Percentiles rank a stretch among this genome's conserved stretches.
Evolutionary conservation across 37 sponge, comb jelly and placozoan genomes (phyloP).

Genomic region (Mnemiopsis leidyi): DNA sequence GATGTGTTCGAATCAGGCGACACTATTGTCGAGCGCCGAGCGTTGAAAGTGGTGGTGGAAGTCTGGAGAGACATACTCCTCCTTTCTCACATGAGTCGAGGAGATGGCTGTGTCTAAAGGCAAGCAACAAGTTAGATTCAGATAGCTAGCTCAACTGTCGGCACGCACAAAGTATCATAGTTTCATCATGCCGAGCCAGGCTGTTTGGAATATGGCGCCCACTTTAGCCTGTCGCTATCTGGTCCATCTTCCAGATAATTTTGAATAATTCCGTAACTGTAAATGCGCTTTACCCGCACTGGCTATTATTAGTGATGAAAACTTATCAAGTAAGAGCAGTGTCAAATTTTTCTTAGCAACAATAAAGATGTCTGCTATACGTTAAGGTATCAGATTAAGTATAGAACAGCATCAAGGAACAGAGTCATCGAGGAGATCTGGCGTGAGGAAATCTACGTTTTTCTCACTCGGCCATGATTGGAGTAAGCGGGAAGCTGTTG

Average conservation of each 20-base stretch:
- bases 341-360: not conserved
- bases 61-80: not conserved
- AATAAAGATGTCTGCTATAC: not conserved
- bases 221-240: too few species aligned
- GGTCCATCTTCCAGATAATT: too few species aligned
- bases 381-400: not conserved
- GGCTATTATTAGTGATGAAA: too few species aligned
- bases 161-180: not conserved
- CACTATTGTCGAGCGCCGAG: not conserved
- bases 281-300: too few species aligned
- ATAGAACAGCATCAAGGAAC: not conserved
- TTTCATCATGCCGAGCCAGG: not conserved
- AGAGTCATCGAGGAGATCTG: not conserved
- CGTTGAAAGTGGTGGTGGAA: not conserved
- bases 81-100: too few species aligned
- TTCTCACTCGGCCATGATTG: not conserved
- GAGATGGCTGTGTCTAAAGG: not conserved
- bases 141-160: not conserved
- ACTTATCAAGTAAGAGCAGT: too few species aligned
- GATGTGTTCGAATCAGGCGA: not conserved
- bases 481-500: not conserved
- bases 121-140: not conserved
- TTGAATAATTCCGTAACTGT: too few species aligned
- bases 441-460: not conserved
- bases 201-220: not conserved